Conservation (phyloP, 2,888 invertebrate species). For the Cryptophagus acutangulus region DNA sequence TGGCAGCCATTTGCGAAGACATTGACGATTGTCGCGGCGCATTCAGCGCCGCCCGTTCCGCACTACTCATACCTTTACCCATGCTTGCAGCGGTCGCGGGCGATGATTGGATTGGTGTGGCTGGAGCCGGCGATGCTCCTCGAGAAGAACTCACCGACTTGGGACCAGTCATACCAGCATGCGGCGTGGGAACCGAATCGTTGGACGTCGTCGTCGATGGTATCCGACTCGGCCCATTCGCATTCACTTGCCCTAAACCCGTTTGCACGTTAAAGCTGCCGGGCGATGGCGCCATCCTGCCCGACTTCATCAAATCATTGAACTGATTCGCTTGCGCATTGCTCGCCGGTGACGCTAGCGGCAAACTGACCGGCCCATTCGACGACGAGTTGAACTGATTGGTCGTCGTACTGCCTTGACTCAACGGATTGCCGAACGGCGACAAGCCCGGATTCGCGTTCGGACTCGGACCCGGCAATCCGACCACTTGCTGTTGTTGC, state of each 20-base stretch:
- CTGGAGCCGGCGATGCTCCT: constrained; percentile 53
- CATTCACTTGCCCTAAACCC: constrained; percentile 38
- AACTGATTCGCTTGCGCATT: constrained; percentile 51
- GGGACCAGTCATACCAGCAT: constrained; percentile 56
- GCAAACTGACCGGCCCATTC: constrained; percentile 47
- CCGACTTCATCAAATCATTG: constrained; percentile 56
- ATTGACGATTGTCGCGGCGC: constrained; percentile 52
- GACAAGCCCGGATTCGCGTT: constrained; percentile 64
- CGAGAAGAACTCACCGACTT: constrained; percentile 59
- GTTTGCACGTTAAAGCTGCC: constrained; percentile 39
- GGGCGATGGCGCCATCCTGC: constrained; percentile 48
- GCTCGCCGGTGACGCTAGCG: constrained; percentile 46
- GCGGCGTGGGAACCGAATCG: constrained; percentile 51
- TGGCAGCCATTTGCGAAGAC: constrained; percentile 69
- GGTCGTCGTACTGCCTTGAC: constrained; percentile 32
- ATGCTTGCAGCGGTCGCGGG: constrained; percentile 47
- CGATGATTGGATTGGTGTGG: constrained; percentile 46
- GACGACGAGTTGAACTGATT: constrained; percentile 46
- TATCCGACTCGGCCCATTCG: constrained; percentile 42
- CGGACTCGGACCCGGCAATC: constrained; percentile 74
- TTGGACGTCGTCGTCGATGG: constrained; percentile 41
- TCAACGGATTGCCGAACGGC: constrained; percentile 63
- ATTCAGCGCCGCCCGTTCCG: constrained; percentile 51
- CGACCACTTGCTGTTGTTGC: constrained; percentile 61
- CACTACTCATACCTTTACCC: constrained; percentile 54